Percentiles rank a stretch among this genome's conserved stretches.
Conservation (phyloP, 2,888 invertebrate species). For the Rotaria magnacalcarata region DNA sequence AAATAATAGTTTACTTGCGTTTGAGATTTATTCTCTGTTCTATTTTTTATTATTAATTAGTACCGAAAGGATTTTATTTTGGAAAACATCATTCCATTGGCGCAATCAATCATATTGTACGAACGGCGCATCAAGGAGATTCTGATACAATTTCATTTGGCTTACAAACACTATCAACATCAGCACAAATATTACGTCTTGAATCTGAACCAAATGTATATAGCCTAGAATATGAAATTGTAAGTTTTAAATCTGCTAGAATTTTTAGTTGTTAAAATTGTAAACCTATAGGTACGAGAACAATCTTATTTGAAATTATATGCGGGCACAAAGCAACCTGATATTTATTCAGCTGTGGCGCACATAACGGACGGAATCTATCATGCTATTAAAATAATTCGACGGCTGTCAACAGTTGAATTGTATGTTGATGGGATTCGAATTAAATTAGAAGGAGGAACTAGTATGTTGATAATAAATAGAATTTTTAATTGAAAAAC, state of each 20-base stretch:
- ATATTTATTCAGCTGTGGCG: background rate
- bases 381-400: conserved; percentile 33
- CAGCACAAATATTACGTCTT: conserved; percentile 29
- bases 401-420: background rate
- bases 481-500: too few species aligned
- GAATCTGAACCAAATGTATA: background rate
- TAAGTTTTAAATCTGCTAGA: background rate
- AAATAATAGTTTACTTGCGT: background rate
- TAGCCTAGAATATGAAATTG: conserved; percentile 30
- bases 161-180: background rate
- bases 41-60: background rate
- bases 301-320: conserved; percentile 3
- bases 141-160: background rate
- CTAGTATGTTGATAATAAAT: background rate
- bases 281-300: background rate
- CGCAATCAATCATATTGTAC: background rate
- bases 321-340: background rate
- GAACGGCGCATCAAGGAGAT: background rate
- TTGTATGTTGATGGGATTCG: background rate
- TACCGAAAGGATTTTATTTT: conserved; percentile 24
- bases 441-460: background rate
- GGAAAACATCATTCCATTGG: background rate
- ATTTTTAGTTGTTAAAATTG: background rate
- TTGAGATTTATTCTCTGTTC: too few species aligned
- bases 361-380: background rate